Evolutionary conservation across 2,113 vertebrate species (phyloP).

Genomic region (human (Homo sapiens)): GRCh38 chr3:6409001-6409500

Average conservation of each 20-base stretch:
- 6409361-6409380: background rate
- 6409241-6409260: background rate
- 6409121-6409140: background rate
- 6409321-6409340: background rate
- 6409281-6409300: background rate
- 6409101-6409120: background rate
- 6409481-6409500: background rate
- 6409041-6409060: background rate
- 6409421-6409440: background rate
- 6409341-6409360: background rate
- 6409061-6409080: background rate
- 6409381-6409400: background rate
- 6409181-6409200: background rate
- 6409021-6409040: background rate
- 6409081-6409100: background rate
- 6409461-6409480: background rate
- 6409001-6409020: background rate
- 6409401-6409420: background rate
- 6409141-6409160: background rate
- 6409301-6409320: background rate
- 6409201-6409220: background rate
- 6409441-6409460: background rate
- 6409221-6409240: background rate
- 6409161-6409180: background rate
- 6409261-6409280: background rate